phyloP scores from a whole-genome alignment of 2,888 invertebrate genomes.

The Nysson spinosus region DNA sequence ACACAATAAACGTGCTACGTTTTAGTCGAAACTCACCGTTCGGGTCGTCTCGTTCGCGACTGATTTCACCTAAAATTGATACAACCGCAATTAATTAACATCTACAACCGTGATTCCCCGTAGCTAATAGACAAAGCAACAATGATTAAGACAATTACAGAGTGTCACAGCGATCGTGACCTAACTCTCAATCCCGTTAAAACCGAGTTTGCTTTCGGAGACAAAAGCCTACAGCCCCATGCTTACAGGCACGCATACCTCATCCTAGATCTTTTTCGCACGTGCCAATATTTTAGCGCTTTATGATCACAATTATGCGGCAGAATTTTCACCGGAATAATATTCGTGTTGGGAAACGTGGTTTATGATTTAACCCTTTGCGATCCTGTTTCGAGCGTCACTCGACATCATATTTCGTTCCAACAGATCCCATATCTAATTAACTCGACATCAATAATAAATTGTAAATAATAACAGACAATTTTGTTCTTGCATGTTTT shows the following conservation, averaged over 20 bases:
- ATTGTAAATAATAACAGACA: too few relatives aligned
- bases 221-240: constrained; percentile 68
- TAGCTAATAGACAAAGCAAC: constrained; percentile 53
- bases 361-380: too few relatives aligned
- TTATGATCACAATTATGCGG: constrained; percentile 10
- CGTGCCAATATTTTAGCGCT: constrained; percentile 32
- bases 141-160: constrained; percentile 54
- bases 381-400: too few relatives aligned
- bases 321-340: neutral
- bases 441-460: too few relatives aligned
- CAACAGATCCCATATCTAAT: too few relatives aligned
- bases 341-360: neutral
- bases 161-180: constrained; percentile 61
- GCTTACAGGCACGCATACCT: constrained; percentile 65
- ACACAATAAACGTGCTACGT: constrained; percentile 2
- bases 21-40: constrained; percentile 71
- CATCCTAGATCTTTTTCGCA: constrained; percentile 38
- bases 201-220: constrained; percentile 35
- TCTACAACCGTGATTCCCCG: constrained; percentile 10
- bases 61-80: constrained; percentile 78
- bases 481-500: too few relatives aligned
- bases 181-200: constrained; percentile 56
- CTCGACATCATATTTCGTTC: too few relatives aligned
- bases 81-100: constrained; percentile 51
- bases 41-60: constrained; percentile 78